Conservation (phyloP, 2,113 vertebrate species). For the Pachyramphus minor region DNA sequence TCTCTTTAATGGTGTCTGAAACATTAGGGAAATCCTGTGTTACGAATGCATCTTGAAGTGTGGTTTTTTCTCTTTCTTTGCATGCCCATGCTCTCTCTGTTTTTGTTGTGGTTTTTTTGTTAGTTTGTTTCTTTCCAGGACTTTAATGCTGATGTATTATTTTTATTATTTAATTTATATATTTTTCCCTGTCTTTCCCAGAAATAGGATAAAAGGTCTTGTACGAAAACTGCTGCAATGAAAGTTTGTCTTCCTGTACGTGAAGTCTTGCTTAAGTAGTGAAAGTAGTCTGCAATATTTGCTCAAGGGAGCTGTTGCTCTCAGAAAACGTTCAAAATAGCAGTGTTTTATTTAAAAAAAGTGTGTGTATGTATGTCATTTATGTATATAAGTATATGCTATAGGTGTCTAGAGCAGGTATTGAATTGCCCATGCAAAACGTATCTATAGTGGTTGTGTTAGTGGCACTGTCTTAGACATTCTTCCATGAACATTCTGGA, state of each 20-base stretch:
- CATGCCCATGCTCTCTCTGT: neutral
- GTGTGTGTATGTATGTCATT: neutral
- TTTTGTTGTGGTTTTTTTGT: neutral
- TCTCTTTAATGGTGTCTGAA: neutral
- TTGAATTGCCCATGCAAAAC: neutral
- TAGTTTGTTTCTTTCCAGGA: neutral
- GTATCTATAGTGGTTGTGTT: neutral
- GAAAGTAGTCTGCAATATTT: neutral
- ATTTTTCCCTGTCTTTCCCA: neutral
- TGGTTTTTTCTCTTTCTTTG: neutral
- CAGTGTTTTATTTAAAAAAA: neutral
- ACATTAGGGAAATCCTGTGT: neutral
- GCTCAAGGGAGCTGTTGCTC: neutral
- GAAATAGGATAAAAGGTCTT: neutral
- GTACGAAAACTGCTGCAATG: neutral
- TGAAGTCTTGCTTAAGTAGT: neutral
- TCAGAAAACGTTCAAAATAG: neutral
- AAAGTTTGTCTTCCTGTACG: neutral
- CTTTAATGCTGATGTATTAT: neutral
- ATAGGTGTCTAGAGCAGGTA: neutral
- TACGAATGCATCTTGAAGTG: neutral
- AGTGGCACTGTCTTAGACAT: neutral
- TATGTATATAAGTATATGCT: neutral
- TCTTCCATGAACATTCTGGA: neutral
- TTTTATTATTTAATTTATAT: neutral